Evolutionary conservation across 2,888 invertebrate species (phyloP).

Genomic region (Physocephala rufipes): DNA sequence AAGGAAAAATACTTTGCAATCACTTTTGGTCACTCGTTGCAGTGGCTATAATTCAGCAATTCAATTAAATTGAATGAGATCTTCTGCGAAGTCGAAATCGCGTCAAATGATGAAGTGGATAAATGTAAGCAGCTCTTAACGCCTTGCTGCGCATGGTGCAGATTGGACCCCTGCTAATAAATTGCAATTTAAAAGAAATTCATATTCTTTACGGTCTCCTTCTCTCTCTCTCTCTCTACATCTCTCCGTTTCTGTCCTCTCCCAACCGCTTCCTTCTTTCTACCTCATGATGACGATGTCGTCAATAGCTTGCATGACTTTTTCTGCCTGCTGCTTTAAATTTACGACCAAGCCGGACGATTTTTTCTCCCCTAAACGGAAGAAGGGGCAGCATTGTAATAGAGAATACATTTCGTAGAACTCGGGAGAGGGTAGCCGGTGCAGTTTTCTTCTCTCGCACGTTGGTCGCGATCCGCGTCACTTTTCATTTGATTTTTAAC

Average conservation of each 20-base stretch:
- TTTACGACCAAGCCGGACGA: slow-evolving; percentile 18
- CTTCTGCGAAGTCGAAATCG: background rate
- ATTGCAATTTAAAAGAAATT: slow-evolving; percentile 25
- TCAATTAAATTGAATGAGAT: slow-evolving; percentile 41
- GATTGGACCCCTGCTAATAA: slow-evolving; percentile 25
- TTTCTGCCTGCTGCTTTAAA: slow-evolving; percentile 15
- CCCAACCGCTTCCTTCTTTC: background rate
- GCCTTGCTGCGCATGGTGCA: slow-evolving; percentile 9
- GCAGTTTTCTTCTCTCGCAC: no score
- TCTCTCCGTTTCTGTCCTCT: background rate
- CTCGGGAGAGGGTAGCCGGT: no score
- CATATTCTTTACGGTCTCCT: background rate
- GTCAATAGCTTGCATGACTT: slow-evolving; percentile 19
- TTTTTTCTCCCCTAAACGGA: background rate
- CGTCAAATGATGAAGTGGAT: slow-evolving; percentile 27
- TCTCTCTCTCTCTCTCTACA: background rate
- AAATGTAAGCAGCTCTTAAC: slow-evolving; percentile 26
- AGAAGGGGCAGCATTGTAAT: background rate
- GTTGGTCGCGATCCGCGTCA: no score
- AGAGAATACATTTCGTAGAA: no score
- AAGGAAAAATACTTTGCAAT: no score
- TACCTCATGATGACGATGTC: background rate
- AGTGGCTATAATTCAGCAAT: slow-evolving; percentile 53
- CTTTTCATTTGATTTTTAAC: slow-evolving; percentile 20
- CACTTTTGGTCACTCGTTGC: slow-evolving; percentile 47